Evolutionary conservation across 2,888 invertebrate species (phyloP).

Genomic region (Rhodophaea formosa): DNA sequence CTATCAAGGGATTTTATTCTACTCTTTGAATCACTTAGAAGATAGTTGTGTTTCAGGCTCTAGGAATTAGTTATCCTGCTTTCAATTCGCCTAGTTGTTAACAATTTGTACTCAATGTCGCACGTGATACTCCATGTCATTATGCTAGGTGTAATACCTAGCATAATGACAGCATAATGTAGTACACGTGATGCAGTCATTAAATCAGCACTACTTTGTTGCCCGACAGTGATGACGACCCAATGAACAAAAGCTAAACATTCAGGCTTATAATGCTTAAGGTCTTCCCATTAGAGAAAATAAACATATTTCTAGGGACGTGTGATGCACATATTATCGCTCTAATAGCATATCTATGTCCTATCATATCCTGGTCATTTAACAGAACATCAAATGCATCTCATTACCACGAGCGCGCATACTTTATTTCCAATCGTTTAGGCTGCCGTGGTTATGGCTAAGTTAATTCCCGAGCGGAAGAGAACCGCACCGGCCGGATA

Average conservation of each 20-base stretch:
- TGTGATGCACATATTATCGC: no score
- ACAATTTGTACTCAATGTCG: background rate
- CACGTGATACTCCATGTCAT: background rate
- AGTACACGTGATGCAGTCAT: conserved; percentile 35
- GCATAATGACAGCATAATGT: no score
- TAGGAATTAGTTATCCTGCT: conserved; percentile 4
- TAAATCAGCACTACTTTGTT: conserved; percentile 31
- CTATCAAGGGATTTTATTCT: no score
- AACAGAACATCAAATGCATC: background rate
- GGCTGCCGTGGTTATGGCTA: background rate
- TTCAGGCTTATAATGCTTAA: no score
- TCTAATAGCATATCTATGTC: no score
- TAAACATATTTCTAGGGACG: no score
- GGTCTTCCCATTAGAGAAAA: no score
- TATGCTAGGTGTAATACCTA: conserved; percentile 17
- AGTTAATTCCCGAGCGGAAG: conserved; percentile 14
- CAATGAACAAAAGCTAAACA: background rate
- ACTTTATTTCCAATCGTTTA: background rate
- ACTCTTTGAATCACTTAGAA: no score
- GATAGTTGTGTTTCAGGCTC: no score
- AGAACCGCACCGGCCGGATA: conserved; percentile 20
- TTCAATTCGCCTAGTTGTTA: conserved; percentile 9
- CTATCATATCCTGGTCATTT: background rate
- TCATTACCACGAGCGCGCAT: background rate
- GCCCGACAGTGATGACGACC: background rate